phyloP scores from a whole-genome alignment of 2,797 vertebrate species.

The Danio albolineatus region DNA sequence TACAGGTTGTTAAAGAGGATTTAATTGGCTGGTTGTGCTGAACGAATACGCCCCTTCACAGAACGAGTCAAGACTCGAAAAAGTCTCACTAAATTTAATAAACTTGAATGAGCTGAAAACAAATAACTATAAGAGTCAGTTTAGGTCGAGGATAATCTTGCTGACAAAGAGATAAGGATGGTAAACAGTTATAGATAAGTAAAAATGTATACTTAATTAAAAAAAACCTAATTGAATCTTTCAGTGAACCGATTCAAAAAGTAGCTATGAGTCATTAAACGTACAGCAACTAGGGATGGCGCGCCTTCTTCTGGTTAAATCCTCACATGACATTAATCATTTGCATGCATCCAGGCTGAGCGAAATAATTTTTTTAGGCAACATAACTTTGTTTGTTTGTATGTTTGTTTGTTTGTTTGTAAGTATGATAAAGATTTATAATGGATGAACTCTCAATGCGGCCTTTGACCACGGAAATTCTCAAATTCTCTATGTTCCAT shows the following conservation, averaged over 20 bases:
- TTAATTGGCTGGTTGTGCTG: not conserved
- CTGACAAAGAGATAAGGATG: not conserved
- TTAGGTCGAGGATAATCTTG: not conserved
- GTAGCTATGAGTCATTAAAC: not conserved
- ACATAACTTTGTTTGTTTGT: not conserved
- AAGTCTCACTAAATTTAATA: not conserved
- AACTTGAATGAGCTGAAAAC: not conserved
- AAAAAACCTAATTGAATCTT: not conserved
- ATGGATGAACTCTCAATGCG: not conserved
- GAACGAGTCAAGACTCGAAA: not conserved
- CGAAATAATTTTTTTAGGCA: not conserved
- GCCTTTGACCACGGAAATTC: not conserved
- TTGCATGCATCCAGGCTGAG: not conserved
- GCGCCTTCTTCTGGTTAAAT: conserved; percentile 32
- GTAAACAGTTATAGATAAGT: not conserved
- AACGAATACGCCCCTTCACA: not conserved
- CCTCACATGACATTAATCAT: not conserved
- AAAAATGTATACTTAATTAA: no score
- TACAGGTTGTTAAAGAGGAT: not conserved
- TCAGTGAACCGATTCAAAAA: not conserved
- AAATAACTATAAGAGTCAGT: not conserved
- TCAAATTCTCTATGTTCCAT: no score
- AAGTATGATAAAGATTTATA: not conserved
- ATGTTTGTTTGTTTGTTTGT: no score
- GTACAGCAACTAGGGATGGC: not conserved